phyloP scores from a whole-genome alignment of 1,140 invertebrate species.

The Ericerus pela region DNA sequence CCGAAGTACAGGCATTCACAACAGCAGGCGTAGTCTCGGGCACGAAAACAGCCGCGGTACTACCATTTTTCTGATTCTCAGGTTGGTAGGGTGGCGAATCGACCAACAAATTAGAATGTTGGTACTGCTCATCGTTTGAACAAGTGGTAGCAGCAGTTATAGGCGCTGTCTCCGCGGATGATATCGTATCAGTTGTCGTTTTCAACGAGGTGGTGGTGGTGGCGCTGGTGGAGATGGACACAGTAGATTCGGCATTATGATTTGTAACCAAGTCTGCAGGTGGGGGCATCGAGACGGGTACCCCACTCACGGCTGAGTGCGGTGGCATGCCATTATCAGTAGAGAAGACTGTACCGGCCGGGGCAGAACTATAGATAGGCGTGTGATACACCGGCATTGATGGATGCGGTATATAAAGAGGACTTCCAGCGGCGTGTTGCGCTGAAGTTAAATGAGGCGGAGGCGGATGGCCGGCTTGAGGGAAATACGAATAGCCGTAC shows the following conservation, averaged over 20 bases:
- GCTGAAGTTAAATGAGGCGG: not conserved
- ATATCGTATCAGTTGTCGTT: no score
- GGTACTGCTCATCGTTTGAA: not conserved
- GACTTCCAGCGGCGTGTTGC: not conserved
- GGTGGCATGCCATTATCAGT: not conserved
- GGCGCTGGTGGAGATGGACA: not conserved
- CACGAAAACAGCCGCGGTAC: not conserved
- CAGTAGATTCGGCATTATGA: not conserved
- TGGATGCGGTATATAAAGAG: slow-evolving; percentile 1
- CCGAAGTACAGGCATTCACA: no score
- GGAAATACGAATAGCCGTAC: not conserved
- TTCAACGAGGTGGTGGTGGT: no score
- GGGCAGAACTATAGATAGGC: not conserved
- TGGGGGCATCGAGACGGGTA: not conserved
- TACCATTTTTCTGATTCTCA: not conserved
- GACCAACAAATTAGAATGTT: not conserved
- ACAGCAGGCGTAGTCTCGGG: no score
- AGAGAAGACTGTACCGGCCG: not conserved
- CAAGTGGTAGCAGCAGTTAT: not conserved
- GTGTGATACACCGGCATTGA: not conserved
- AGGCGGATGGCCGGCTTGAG: not conserved
- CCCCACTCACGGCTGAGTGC: not conserved
- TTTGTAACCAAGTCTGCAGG: not conserved
- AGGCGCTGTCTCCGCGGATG: not conserved
- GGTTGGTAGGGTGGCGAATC: not conserved